Conservation (phyloP, 2,888 invertebrate genomes). For the Thumatha senex region DNA sequence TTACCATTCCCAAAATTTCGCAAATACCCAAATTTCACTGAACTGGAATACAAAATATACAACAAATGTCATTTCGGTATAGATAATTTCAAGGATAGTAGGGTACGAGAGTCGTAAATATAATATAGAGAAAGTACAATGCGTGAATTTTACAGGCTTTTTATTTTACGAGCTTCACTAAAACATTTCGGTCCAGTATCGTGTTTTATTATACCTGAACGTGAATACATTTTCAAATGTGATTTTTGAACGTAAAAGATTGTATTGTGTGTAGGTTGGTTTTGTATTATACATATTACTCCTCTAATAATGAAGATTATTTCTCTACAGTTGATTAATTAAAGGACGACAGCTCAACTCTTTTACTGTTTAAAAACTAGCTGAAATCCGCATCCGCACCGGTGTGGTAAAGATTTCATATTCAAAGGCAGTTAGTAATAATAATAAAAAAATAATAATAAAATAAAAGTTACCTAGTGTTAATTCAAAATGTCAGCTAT, state of each 20-base stretch:
- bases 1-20: background rate
- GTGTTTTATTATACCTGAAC: constrained; percentile 69
- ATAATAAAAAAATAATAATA: no score
- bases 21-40: constrained; percentile 3
- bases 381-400: no score
- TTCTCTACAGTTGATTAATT: no score
- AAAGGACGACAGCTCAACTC: no score
- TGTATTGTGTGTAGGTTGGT: constrained; percentile 35
- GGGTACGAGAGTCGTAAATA: constrained; percentile 54
- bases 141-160: constrained; percentile 74
- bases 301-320: no score
- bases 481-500: no score
- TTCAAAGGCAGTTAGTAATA: no score
- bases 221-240: constrained; percentile 60
- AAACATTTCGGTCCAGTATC: constrained; percentile 71
- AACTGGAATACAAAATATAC: constrained; percentile 21
- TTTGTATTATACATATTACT: no score
- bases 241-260: constrained; percentile 53
- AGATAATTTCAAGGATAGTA: constrained; percentile 49
- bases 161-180: constrained; percentile 75
- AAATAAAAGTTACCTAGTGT: no score
- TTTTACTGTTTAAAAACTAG: no score
- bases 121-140: constrained; percentile 62
- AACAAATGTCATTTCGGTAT: constrained; percentile 41
- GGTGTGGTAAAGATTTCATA: no score